Conservation (phyloP, 2,797 vertebrate species). For the Esox lucius region DNA sequence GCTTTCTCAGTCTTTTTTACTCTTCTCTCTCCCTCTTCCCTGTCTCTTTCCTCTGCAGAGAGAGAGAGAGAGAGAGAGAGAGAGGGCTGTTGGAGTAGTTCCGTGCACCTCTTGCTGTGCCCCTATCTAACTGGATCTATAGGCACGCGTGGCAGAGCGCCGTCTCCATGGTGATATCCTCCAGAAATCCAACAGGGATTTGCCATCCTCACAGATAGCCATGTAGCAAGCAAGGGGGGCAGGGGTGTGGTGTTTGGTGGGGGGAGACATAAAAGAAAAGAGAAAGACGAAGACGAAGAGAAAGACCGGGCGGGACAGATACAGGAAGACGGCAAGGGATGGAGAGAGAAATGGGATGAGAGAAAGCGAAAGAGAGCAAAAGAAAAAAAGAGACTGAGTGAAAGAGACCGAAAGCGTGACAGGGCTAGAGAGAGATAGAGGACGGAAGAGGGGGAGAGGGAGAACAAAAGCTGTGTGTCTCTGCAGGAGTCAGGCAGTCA, state of each 20-base stretch:
- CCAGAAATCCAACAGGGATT: constrained; percentile 82
- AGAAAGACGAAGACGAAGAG: constrained; percentile 39
- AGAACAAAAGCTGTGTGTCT: constrained; percentile 72
- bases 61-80: constrained; percentile 20
- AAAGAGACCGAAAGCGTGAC: constrained; percentile 11
- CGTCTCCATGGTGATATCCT: constrained; percentile 84
- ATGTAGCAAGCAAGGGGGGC: constrained; percentile 41
- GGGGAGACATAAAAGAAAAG: background rate
- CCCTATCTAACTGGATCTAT: constrained; percentile 79
- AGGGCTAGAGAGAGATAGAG: constrained; percentile 15
- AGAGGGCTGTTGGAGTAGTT: constrained; percentile 40
- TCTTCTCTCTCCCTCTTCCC: background rate
- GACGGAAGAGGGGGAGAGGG: constrained; percentile 4
- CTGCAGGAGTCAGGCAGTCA: constrained; percentile 66
- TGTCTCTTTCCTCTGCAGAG: constrained; percentile 40
- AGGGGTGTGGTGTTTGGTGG: constrained; percentile 14
- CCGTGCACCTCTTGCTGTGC: constrained; percentile 69
- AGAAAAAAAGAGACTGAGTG: constrained; percentile 29
- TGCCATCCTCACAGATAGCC: constrained; percentile 70
- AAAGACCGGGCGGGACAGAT: constrained; percentile 51
- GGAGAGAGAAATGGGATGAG: constrained; percentile 35
- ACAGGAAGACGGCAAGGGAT: constrained; percentile 39
- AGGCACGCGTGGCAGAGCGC: constrained; percentile 77
- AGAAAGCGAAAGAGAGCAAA: constrained; percentile 23
- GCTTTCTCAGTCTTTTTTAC: background rate